Evolutionary conservation across 1,140 invertebrate species (phyloP).

Genomic region (Bombus sibiricus): DNA sequence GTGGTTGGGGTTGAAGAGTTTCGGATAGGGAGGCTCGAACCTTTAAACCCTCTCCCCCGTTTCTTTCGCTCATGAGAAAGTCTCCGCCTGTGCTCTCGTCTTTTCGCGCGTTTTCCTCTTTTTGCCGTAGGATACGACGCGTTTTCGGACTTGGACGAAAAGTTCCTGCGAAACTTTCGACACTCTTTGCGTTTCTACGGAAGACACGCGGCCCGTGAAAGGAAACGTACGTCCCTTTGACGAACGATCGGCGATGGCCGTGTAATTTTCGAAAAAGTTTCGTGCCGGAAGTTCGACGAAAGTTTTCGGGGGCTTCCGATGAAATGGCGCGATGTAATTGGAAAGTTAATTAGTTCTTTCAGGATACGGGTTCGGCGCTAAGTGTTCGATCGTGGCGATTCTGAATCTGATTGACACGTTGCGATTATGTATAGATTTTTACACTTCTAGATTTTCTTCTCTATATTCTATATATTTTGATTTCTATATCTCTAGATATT

Average conservation of each 20-base stretch:
- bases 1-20: background rate
- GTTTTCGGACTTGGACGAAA: constrained; percentile 37
- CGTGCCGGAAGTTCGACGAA: background rate
- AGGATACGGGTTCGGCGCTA: too few relatives aligned
- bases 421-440: background rate
- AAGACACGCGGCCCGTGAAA: constrained; percentile 18
- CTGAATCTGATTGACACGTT: too few relatives aligned
- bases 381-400: too few relatives aligned
- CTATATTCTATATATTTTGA: background rate
- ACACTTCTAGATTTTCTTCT: background rate
- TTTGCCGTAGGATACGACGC: constrained; percentile 38
- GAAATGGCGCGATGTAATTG: constrained; percentile 30
- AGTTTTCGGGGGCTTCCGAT: background rate
- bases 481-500: background rate
- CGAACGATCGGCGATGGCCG: constrained; percentile 38
- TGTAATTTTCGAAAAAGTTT: constrained; percentile 39
- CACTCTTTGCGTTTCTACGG: constrained; percentile 38
- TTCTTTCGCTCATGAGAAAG: constrained; percentile 39
- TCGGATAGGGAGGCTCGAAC: constrained; percentile 25
- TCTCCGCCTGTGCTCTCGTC: constrained; percentile 2
- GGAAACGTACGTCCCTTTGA: constrained; percentile 29
- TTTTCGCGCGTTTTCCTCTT: background rate
- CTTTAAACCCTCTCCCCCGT: constrained; percentile 29
- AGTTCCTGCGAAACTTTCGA: constrained; percentile 34
- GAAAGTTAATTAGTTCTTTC: constrained; percentile 1